These are phyloP conservation scores for Schizothorax lantsangensis DNA, from an alignment of 2,797 vertebrate species.

Conservation along the genomic window DNA sequence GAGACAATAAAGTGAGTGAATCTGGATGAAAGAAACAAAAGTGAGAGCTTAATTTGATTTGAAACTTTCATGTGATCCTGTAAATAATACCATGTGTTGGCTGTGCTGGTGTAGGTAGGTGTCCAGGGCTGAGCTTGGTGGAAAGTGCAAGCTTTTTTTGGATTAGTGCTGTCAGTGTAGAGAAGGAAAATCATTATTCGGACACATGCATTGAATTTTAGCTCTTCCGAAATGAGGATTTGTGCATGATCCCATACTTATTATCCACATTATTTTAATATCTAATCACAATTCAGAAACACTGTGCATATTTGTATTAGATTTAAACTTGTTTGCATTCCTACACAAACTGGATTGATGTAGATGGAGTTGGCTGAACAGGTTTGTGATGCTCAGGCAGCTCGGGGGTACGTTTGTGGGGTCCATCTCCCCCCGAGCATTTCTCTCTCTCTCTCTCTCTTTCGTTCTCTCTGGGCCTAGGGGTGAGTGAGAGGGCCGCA, in stretches of 20 bases:
- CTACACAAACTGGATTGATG: conserved; percentile 34
- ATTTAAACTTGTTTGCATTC: conserved; percentile 30
- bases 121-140: conserved; percentile 2
- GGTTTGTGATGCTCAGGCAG: conserved; percentile 50
- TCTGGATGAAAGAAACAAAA: conserved; percentile 15
- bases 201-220: background rate
- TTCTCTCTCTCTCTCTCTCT: conserved; percentile 36
- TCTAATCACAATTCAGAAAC: conserved; percentile 3
- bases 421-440: conserved; percentile 33
- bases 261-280: background rate
- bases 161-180: background rate
- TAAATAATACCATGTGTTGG: conserved; percentile 34
- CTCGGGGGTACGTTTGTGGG: conserved; percentile 33
- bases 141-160: conserved; percentile 3
- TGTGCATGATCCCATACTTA: background rate
- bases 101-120: conserved; percentile 15
- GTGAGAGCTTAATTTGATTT: conserved; percentile 7
- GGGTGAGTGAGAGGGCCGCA: conserved; percentile 52
- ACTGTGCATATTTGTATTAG: background rate
- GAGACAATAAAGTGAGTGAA: conserved; percentile 4
- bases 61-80: conserved; percentile 11
- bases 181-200: background rate
- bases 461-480: conserved; percentile 37
- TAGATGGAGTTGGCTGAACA: conserved; percentile 44
- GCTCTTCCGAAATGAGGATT: background rate